Conservation (phyloP, 2,113 vertebrate genomes). For the Neoarius graeffei region DNA sequence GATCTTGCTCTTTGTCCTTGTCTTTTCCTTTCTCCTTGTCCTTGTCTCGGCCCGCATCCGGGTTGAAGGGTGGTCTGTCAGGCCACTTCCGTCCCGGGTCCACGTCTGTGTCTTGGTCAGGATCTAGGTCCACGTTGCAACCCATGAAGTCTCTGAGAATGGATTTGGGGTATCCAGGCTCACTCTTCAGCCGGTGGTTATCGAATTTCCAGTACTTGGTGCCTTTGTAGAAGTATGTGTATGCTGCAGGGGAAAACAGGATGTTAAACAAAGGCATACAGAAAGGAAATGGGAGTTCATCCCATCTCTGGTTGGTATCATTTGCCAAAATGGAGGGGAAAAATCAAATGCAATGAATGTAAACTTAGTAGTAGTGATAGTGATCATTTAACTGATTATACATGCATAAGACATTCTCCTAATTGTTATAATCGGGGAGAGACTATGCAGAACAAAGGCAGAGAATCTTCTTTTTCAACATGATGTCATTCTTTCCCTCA, state of each 20-base stretch:
- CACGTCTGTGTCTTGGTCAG: constrained; percentile 62
- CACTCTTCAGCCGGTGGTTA: constrained; percentile 91
- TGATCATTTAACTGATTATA: background rate
- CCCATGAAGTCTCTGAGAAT: constrained; percentile 96
- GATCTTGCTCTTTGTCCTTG: constrained; percentile 37
- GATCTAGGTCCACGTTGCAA: constrained; percentile 80
- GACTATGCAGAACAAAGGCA: constrained; percentile 41
- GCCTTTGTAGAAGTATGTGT: constrained; percentile 95
- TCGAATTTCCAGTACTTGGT: constrained; percentile 98
- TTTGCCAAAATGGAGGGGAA: background rate
- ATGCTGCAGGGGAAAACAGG: constrained; percentile 73
- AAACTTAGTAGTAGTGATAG: background rate
- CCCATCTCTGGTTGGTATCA: background rate
- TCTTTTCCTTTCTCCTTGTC: constrained; percentile 53
- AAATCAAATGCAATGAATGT: background rate
- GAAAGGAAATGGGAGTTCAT: background rate
- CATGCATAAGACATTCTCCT: background rate
- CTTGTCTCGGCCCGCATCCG: constrained; percentile 64
- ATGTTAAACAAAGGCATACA: constrained; percentile 53
- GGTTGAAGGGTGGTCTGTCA: constrained; percentile 81
- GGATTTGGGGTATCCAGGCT: constrained; percentile 94
- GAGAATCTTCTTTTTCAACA: constrained; percentile 49
- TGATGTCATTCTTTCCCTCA: constrained; percentile 44
- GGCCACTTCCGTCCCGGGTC: constrained; percentile 76
- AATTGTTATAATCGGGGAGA: background rate